Base-by-base conservation (phyloP, 2,888 invertebrate species). In the Dolichopus griseipennis region DNA sequence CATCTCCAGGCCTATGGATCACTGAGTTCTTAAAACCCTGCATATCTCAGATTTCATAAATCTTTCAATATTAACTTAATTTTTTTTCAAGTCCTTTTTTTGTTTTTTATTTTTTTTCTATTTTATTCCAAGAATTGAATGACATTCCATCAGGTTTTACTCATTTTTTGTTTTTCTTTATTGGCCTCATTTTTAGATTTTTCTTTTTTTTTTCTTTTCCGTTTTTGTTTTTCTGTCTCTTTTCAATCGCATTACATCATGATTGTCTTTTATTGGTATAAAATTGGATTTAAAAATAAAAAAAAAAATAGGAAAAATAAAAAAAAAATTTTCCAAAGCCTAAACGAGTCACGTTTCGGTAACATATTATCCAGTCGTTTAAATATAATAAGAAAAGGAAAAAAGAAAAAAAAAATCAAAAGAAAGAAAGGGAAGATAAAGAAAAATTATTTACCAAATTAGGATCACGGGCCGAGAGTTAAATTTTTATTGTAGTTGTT, bases 101-200 rank as follows among this genome's bases (percentile, higher is more conserved):
- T 37, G 1, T 10, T 37, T 8, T 2, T 2, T 37, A 5, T 37
- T 37, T 12, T 7, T 37, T 8, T 37, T 37, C 12, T 12, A 37
- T n/a, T n/a, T n/a, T n/a, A n/a, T n/a, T n/a, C n/a, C 37, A 8
- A 37, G n/a, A 52, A 52, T n/a, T 52, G 52, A 52, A 52, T 52
- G 52, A 52, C 52, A 52, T 52, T 52, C 52, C 52, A 52, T 52
- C 52, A 52, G 52, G 52, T 52, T 52, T 18, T 52, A 52, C 52
- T 52, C 15, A 18, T 52, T 52, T 52, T 18, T 52, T 52, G 9
- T 7, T n/a, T 52, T n/a, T 7, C 15, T n/a, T 52, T 52, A 12
- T 52, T 52, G 6, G 15, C n/a, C 18, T 52, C 52, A 52, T 52
- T 18, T 52, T 52, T 52, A 12, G 9, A 52, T 52, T 52, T 9